A percentile compares a stretch with the other conserved stretches of the same genome.
Conservation (phyloP, 2,797 vertebrate species). For the Leuciscus waleckii region DNA sequence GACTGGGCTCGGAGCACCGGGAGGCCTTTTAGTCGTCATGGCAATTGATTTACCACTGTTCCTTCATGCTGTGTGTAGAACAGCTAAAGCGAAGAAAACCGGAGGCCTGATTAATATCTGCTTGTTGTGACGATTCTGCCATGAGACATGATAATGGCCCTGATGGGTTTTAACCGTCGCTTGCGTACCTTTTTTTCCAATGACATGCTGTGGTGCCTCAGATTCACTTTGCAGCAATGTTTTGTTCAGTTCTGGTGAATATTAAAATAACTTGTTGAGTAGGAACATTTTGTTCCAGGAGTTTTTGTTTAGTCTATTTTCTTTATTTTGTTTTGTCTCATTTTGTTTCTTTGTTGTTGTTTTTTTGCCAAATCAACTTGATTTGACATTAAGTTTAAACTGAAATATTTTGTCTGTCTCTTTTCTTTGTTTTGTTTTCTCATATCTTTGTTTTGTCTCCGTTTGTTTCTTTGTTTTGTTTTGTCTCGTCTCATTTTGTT, state of each 20-base stretch:
- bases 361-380: background rate
- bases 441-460: background rate
- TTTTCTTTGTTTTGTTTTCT: background rate
- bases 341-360: no score
- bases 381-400: background rate
- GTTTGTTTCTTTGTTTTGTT: background rate
- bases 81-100: slow-evolving; percentile 48
- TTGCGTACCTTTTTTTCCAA: background rate
- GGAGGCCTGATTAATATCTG: slow-evolving; percentile 45
- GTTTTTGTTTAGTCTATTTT: background rate
- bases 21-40: slow-evolving; percentile 66
- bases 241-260: background rate
- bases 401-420: background rate
- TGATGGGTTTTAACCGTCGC: slow-evolving; percentile 1
- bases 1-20: slow-evolving; percentile 55
- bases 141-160: slow-evolving; percentile 13
- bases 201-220: background rate
- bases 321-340: background rate
- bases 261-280: background rate
- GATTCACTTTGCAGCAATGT: background rate
- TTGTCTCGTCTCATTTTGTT: background rate
- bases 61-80: slow-evolving; percentile 56
- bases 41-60: slow-evolving; percentile 64
- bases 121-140: slow-evolving; percentile 40
- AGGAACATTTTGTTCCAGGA: background rate